phyloP scores from a whole-genome alignment of 2,888 invertebrate genomes.

The Agrilus mali region DNA sequence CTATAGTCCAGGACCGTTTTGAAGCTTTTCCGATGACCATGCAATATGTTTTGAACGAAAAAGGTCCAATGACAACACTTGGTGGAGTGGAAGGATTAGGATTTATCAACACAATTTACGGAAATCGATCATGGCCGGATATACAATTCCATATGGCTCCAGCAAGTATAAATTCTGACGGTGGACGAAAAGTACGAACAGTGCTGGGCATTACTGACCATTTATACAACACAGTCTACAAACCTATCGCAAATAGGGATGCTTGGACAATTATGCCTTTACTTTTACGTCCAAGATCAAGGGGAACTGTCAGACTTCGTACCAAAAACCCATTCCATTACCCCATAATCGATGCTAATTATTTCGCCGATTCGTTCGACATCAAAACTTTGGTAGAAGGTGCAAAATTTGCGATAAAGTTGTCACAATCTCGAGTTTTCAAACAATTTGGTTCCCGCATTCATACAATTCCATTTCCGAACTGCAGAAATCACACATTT shows the following conservation, averaged over 20 bases:
- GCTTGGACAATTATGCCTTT: slow-evolving; percentile 80
- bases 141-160: slow-evolving; percentile 90
- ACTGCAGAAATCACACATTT: slow-evolving; percentile 59
- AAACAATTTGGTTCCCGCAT: slow-evolving; percentile 67
- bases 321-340: slow-evolving; percentile 76
- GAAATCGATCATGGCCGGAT: slow-evolving; percentile 74
- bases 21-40: slow-evolving; percentile 68
- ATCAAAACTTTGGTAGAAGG: slow-evolving; percentile 75
- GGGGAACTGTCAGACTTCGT: slow-evolving; percentile 63
- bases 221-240: slow-evolving; percentile 66
- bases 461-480: slow-evolving; percentile 64
- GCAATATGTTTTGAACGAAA: slow-evolving; percentile 64
- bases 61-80: slow-evolving; percentile 76
- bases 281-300: slow-evolving; percentile 64
- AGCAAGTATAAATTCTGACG: slow-evolving; percentile 72
- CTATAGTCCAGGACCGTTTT: slow-evolving; percentile 66
- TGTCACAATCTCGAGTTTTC: slow-evolving; percentile 65
- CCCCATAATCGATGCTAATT: slow-evolving; percentile 86
- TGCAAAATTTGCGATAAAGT: slow-evolving; percentile 57
- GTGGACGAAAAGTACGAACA: slow-evolving; percentile 54
- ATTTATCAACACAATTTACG: slow-evolving; percentile 75
- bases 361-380: slow-evolving; percentile 70
- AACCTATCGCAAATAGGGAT: slow-evolving; percentile 65
- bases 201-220: slow-evolving; percentile 70
- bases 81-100: slow-evolving; percentile 82